Conservation (phyloP, 1,140 invertebrate genomes). For the Drosophila nigrodunni region DNA sequence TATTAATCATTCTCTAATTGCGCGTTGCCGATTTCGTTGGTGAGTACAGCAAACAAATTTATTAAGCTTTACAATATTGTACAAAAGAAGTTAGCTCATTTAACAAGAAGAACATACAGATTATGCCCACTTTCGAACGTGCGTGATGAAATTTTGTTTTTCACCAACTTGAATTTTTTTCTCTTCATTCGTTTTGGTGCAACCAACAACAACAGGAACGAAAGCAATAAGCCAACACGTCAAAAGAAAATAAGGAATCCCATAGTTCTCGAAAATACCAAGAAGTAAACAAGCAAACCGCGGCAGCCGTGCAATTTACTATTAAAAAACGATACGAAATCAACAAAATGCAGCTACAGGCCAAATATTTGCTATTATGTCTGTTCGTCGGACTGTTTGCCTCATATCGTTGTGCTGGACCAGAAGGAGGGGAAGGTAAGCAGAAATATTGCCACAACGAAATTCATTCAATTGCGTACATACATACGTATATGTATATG, state of each 20-base stretch:
- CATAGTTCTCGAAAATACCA: slow-evolving; percentile 37
- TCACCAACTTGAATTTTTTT: slow-evolving; percentile 28
- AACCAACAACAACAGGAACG: slow-evolving; percentile 17
- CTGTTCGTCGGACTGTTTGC: slow-evolving; percentile 71
- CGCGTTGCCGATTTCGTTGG: slow-evolving; percentile 69
- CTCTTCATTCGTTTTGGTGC: slow-evolving; percentile 12
- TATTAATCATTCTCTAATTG: slow-evolving; percentile 75
- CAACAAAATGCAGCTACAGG: slow-evolving; percentile 67
- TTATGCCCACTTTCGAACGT: neutral
- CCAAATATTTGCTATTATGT: slow-evolving; percentile 69
- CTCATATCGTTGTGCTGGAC: slow-evolving; percentile 39
- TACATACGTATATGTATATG: too few relatives aligned
- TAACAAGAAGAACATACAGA: neutral
- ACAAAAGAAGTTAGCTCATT: neutral
- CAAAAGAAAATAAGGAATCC: slow-evolving; percentile 37
- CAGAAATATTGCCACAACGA: slow-evolving; percentile 42
- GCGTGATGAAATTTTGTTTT: slow-evolving; percentile 22
- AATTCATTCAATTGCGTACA: slow-evolving; percentile 31
- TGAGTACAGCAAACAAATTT: slow-evolving; percentile 36
- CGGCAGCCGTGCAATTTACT: slow-evolving; percentile 36
- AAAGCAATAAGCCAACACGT: slow-evolving; percentile 34
- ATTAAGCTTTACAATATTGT: neutral
- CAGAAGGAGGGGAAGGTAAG: slow-evolving; percentile 60
- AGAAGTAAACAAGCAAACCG: slow-evolving; percentile 47
- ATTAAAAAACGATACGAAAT: slow-evolving; percentile 22